Percentiles rank a stretch among this genome's conserved stretches.
Evolutionary conservation across 1,140 invertebrate genomes (phyloP).

Genomic region (Drosophila ohnishii): DNA sequence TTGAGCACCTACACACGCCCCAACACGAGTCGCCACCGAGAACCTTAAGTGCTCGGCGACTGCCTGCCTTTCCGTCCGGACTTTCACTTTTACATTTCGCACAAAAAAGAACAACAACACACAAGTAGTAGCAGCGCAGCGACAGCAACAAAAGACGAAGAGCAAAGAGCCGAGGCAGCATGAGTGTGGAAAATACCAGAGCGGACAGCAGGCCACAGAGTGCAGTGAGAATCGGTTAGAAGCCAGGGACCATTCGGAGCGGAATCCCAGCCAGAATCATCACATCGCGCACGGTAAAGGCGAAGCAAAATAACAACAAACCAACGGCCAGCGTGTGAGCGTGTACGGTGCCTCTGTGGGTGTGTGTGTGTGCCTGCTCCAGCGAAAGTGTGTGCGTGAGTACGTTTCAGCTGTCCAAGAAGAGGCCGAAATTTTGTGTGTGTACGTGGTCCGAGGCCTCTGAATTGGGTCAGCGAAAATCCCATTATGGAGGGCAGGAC

Average conservation of each 20-base stretch:
- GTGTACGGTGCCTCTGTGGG: constrained; percentile 20
- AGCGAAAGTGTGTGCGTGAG: constrained; percentile 31
- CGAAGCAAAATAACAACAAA: constrained; percentile 43
- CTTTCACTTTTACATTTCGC: constrained; percentile 46
- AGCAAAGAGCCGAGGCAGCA: constrained; percentile 38
- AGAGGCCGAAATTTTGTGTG: constrained; percentile 42
- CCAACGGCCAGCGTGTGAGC: constrained; percentile 32
- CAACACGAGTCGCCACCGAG: neutral
- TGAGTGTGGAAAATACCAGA: constrained; percentile 44
- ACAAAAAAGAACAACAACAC: constrained; percentile 39
- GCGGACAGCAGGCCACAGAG: constrained; percentile 28
- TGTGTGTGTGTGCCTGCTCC: constrained; percentile 8
- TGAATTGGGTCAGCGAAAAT: constrained; percentile 52
- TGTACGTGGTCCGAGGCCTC: constrained; percentile 49
- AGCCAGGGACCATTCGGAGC: constrained; percentile 7
- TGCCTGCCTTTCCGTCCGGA: constrained; percentile 19
- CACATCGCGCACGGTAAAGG: constrained; percentile 22
- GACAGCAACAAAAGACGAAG: constrained; percentile 36
- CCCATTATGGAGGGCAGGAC: constrained; percentile 36
- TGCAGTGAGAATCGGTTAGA: constrained; percentile 32
- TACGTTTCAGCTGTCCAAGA: constrained; percentile 25
- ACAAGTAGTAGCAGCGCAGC: constrained; percentile 2
- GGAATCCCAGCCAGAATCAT: constrained; percentile 19
- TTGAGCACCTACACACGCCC: neutral
- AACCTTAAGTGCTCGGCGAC: constrained; percentile 5